These are phyloP conservation scores for Trichonephila clavata DNA, from an alignment of 1,140 invertebrate species.

Conservation along the genomic window DNA sequence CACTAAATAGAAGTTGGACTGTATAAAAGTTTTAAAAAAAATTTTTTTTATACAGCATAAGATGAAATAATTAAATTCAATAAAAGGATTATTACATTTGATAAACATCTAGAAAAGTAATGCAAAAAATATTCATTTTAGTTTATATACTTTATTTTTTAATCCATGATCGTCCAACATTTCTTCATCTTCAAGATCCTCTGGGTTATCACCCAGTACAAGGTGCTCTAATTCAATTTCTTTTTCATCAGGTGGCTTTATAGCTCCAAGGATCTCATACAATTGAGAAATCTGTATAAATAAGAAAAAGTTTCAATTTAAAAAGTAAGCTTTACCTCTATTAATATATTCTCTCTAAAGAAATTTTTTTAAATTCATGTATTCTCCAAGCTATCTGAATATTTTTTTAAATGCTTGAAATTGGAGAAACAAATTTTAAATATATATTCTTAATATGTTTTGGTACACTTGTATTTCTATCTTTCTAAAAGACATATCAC, in stretches of 20 bases:
- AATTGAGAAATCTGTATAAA: slow-evolving; percentile 21
- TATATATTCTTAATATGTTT: no score
- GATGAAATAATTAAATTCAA: neutral
- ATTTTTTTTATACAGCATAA: neutral
- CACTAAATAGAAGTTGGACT: neutral
- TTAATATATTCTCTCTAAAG: neutral
- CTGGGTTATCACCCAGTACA: slow-evolving; percentile 47
- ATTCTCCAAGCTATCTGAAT: neutral
- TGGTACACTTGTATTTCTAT: no score
- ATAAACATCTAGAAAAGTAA: neutral
- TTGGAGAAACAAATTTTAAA: no score
- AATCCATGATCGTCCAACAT: neutral
- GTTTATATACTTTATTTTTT: neutral
- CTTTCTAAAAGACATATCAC: no score
- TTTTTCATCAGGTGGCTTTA: slow-evolving; percentile 49
- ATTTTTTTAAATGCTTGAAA: neutral
- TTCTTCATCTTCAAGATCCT: slow-evolving; percentile 25
- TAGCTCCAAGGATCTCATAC: slow-evolving; percentile 8
- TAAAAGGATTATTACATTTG: no score
- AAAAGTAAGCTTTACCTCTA: neutral
- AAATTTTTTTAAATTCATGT: neutral
- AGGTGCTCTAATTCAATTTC: slow-evolving; percentile 47
- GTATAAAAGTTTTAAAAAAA: neutral
- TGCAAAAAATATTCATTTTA: neutral
- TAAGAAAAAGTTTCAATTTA: neutral